Base-by-base conservation (phyloP, 2,113 vertebrate species). In the Polypterus bichir region DNA sequence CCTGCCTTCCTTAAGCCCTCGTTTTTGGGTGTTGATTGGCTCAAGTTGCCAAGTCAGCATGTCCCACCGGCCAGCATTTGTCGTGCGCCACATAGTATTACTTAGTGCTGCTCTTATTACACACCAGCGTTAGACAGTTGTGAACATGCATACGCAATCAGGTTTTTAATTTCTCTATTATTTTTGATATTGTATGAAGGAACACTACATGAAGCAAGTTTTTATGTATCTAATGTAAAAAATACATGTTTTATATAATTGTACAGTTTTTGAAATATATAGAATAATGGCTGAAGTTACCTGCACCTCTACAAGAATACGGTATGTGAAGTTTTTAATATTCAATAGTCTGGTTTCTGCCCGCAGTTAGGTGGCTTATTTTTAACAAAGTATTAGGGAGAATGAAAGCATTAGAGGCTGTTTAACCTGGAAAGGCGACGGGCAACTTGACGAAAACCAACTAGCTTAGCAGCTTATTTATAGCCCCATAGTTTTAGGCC, bases 171-270 rank as follows among this genome's bases (percentile, higher is more conserved):
- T 62, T 11, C 6, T 62, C 9, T 72, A 81, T 72, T 80, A 74
- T 79, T 83, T 85, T 85, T 86, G 65, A 46, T 74, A 83, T 92
- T 94, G 93, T 95, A 97, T 91, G 91, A 90, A 91, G 86, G 85
- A 82, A 88, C 77, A 85, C 73, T 75, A 75, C 81, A 93, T 95
- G 90, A 98, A 98, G 91, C 94, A 91, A 88, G 81, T 72, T 88
- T 89, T 92, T 91, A 87, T 95, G 91, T 97, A 98, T 94, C 93
- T 97, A 96, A 96, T 98, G 94, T 98, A 97, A 89, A 86, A 86
- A 94, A 92, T 85, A 89, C 89, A 90, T 87, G 81, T 97, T 98
- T 97, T 97, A 94, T 97, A 96, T 88, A 88, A 90, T 88, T 98
- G 96, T 98, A 97, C 93, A 97, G 94, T 88, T 88, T 88, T 78